Evolutionary conservation across 64 coral and sea anemone genomes (phyloP).

Genomic region (Actinia tenebrosa): DNA sequence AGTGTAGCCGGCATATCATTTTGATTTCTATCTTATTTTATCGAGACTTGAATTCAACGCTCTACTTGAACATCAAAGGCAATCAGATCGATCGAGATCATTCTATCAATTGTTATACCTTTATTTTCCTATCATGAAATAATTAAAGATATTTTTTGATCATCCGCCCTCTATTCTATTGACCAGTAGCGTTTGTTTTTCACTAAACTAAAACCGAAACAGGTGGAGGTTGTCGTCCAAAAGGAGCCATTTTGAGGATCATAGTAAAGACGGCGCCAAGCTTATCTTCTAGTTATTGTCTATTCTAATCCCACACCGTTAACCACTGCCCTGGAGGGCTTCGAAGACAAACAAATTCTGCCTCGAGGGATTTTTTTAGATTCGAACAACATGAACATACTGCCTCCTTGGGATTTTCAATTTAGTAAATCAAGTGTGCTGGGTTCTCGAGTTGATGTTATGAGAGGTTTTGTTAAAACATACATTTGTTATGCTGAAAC

Average conservation of each 20-base stretch:
- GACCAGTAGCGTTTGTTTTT: background rate
- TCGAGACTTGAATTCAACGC: background rate
- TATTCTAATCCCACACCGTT: background rate
- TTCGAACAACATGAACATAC: background rate
- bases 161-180: background rate
- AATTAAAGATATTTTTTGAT: background rate
- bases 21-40: background rate
- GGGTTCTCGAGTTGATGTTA: background rate
- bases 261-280: background rate
- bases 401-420: background rate
- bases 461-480: background rate
- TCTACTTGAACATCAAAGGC: background rate
- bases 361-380: background rate
- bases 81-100: background rate
- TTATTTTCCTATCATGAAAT: background rate
- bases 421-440: background rate
- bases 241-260: background rate
- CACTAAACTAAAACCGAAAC: background rate
- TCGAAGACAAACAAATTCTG: background rate
- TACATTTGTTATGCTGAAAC: background rate
- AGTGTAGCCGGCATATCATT: too few species aligned
- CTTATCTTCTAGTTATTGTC: background rate
- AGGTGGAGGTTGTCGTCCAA: background rate
- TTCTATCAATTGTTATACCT: background rate
- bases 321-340: background rate